Evolutionary conservation across 2,888 invertebrate genomes (phyloP).

Genomic region (Galerucella nymphaeae): DNA sequence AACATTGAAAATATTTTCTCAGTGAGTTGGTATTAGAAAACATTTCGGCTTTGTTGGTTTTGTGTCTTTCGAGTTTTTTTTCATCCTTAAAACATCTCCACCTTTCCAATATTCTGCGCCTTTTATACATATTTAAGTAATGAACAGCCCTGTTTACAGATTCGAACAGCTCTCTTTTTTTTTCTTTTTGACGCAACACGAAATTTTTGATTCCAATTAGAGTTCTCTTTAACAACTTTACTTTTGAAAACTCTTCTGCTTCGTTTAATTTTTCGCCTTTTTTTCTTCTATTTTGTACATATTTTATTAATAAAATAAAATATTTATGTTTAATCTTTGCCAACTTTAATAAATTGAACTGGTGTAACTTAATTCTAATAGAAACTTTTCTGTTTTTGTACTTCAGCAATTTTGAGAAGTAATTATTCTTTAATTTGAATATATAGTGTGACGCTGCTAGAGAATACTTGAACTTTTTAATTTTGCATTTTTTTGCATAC

Average conservation of each 20-base stretch:
- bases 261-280: not conserved
- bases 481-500: conserved; percentile 28
- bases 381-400: conserved; percentile 31
- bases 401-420: conserved; percentile 40
- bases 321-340: not conserved
- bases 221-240: conserved; percentile 6
- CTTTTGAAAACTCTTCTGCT: conserved; percentile 5
- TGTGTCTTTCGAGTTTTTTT: conserved; percentile 33
- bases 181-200: conserved; percentile 4
- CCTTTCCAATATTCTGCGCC: conserved; percentile 27
- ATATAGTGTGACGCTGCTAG: conserved; percentile 42
- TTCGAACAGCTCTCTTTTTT: conserved; percentile 3
- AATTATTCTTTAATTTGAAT: conserved; percentile 41
- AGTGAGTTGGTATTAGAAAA: not conserved
- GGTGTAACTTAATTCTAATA: not conserved
- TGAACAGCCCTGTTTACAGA: conserved; percentile 8
- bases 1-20: not conserved
- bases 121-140: conserved; percentile 21
- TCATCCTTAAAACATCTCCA: conserved; percentile 41
- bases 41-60: conserved; percentile 18
- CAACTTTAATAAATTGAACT: not conserved
- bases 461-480: conserved; percentile 39
- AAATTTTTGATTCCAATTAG: not conserved
- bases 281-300: not conserved
- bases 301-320: conserved; percentile 5